Conservation (phyloP, 2,888 invertebrate genomes). For the Oxycera nigricornis region DNA sequence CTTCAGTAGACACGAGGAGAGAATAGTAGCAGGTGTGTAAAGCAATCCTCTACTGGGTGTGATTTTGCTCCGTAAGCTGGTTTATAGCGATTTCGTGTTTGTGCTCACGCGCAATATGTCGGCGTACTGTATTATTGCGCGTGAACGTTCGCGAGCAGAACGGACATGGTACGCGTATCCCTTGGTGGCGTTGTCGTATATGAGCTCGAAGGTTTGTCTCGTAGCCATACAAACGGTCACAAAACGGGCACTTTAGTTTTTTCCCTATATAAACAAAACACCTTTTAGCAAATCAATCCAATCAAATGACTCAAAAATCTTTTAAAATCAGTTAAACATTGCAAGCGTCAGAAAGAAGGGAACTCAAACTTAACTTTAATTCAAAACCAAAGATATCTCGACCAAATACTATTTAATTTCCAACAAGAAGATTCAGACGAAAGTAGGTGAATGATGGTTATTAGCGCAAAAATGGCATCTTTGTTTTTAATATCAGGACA, state of each 20-base stretch:
- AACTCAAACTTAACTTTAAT: too few species aligned
- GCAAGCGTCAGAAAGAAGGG: too few species aligned
- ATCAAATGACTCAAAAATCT: too few species aligned
- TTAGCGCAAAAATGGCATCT: too few species aligned
- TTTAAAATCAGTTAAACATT: too few species aligned
- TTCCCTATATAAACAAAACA: too few species aligned
- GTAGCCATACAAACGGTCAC: constrained; percentile 90
- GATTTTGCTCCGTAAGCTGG: constrained; percentile 57
- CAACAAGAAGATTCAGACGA: too few species aligned
- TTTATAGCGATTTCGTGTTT: constrained; percentile 67
- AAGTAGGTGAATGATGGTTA: too few species aligned
- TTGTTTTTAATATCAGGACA: too few species aligned
- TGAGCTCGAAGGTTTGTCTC: constrained; percentile 92
- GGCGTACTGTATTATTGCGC: constrained; percentile 88
- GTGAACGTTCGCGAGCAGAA: constrained; percentile 91
- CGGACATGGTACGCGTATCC: constrained; percentile 89
- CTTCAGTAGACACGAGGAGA: constrained; percentile 21
- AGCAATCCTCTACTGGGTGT: constrained; percentile 59
- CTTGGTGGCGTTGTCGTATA: constrained; percentile 90
- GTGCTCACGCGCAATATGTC: constrained; percentile 90
- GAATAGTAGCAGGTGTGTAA: constrained; percentile 10
- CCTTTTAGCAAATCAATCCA: too few species aligned
- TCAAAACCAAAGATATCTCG: too few species aligned
- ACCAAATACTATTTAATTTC: too few species aligned
- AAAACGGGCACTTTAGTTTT: constrained; percentile 90